Evolutionary conservation across 2,113 vertebrate species (phyloP).

Genomic region (Pterocles burchelli): DNA sequence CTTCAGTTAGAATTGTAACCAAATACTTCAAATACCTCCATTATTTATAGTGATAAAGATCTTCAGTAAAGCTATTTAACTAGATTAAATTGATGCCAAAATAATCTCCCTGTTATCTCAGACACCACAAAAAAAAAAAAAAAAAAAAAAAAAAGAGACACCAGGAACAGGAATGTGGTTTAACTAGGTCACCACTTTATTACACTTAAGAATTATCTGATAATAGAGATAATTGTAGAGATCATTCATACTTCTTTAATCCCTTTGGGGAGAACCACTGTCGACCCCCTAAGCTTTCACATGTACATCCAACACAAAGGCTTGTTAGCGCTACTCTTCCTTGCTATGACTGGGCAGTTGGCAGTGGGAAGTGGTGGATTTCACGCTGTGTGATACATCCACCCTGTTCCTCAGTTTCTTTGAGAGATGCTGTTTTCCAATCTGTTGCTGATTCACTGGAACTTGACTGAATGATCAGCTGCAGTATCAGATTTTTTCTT

Average conservation of each 20-base stretch:
- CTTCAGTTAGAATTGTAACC: constrained; percentile 39
- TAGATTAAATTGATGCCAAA: constrained; percentile 65
- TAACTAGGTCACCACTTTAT: constrained; percentile 53
- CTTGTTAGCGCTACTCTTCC: background rate
- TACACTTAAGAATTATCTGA: constrained; percentile 40
- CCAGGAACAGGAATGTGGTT: constrained; percentile 49
- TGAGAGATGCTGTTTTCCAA: background rate
- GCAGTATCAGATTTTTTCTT: background rate
- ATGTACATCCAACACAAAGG: background rate
- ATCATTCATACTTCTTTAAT: constrained; percentile 43
- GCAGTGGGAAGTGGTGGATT: fast-evolving
- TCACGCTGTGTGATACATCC: background rate
- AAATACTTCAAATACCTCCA: constrained; percentile 57
- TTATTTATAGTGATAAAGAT: constrained; percentile 65
- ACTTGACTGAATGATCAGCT: background rate
- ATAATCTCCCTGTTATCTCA: constrained; percentile 61
- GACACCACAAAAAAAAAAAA: constrained; percentile 13
- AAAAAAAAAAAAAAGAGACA: background rate
- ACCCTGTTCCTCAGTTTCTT: background rate
- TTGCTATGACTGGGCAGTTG: background rate
- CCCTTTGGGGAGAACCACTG: background rate
- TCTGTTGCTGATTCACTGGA: background rate
- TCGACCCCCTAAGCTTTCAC: background rate
- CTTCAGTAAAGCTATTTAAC: constrained; percentile 59
- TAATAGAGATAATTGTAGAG: constrained; percentile 10